Conservation (phyloP, 2,113 vertebrate genomes). For the Oceanites oceanicus region DNA sequence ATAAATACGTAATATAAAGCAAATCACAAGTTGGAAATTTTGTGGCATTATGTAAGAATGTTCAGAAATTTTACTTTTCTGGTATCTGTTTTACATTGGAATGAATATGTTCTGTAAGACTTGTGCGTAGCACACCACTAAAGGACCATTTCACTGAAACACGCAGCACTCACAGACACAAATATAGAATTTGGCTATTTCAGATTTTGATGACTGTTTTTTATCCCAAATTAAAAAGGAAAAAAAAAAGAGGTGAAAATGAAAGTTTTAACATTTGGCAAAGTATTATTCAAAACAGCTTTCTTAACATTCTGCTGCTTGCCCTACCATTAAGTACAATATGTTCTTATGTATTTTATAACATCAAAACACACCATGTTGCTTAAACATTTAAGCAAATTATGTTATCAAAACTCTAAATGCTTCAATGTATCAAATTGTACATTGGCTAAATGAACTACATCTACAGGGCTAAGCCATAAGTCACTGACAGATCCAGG, state of each 20-base stretch:
- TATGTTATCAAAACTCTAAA: neutral
- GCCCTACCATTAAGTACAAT: slow-evolving; percentile 35
- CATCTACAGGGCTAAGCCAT: neutral
- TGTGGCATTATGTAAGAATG: neutral
- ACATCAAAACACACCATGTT: slow-evolving; percentile 1
- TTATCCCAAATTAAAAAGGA: neutral
- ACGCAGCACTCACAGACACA: neutral
- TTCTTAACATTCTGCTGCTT: slow-evolving; percentile 39
- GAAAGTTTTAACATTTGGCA: slow-evolving; percentile 15
- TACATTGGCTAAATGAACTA: neutral
- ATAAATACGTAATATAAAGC: too few relatives aligned
- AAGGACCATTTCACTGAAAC: neutral
- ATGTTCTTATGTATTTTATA: slow-evolving; percentile 22
- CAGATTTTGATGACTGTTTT: neutral
- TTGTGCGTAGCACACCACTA: neutral
- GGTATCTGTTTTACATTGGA: neutral
- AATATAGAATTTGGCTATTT: neutral
- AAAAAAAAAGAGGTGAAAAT: neutral
- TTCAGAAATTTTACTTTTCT: neutral
- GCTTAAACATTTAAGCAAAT: slow-evolving; percentile 25
- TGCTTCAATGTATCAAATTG: neutral
- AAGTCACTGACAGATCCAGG: neutral
- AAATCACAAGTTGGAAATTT: too few relatives aligned
- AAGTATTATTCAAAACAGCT: slow-evolving; percentile 24
- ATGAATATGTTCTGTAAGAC: neutral